These are phyloP conservation scores for Eubucco bourcierii DNA, from an alignment of 2,113 vertebrate species.

Conservation along the genomic window DNA sequence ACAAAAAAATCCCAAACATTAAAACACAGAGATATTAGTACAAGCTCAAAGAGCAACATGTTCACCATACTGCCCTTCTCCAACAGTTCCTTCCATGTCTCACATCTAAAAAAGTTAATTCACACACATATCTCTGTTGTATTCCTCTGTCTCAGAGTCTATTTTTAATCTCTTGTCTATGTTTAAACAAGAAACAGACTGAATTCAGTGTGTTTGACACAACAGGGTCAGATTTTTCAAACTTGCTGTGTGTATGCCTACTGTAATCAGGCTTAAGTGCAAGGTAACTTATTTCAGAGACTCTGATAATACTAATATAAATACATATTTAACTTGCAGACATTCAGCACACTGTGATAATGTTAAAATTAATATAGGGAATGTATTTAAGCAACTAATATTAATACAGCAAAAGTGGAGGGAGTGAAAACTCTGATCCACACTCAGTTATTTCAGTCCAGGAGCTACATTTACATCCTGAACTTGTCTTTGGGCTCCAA, in stretches of 20 bases:
- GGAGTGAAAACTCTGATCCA: fast-evolving
- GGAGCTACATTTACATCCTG: neutral
- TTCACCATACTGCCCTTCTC: neutral
- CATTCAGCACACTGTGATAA: neutral
- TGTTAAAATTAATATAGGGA: neutral
- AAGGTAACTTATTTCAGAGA: neutral
- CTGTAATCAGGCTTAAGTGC: neutral
- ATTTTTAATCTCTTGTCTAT: neutral
- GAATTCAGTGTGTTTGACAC: neutral
- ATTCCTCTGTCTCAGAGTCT: neutral
- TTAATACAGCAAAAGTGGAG: neutral
- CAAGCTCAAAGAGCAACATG: neutral
- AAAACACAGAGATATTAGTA: neutral
- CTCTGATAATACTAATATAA: neutral
- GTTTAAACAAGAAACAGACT: neutral
- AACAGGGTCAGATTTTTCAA: neutral
- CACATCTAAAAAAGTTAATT: neutral
- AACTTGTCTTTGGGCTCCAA: neutral
- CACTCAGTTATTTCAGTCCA: neutral
- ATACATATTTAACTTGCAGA: neutral
- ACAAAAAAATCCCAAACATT: no score
- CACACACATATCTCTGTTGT: neutral
- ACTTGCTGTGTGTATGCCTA: neutral
- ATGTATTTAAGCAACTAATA: neutral
- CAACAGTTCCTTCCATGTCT: neutral